Evolutionary conservation across 37 sponge, comb jelly and placozoan genomes (phyloP).

Genomic region (Crambe crambe): DNA sequence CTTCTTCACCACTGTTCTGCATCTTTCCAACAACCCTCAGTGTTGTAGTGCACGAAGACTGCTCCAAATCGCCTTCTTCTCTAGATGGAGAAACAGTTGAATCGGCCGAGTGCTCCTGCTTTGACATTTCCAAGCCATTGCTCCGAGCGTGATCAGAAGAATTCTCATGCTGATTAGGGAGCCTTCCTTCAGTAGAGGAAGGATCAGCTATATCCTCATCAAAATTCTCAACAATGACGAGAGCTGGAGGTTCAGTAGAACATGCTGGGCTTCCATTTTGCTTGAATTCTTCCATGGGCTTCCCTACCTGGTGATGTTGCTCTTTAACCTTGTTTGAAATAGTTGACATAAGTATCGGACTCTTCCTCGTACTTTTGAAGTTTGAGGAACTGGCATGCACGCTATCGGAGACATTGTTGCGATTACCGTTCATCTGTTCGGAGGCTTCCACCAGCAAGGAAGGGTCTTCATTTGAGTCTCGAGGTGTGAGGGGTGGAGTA

Average conservation of each 20-base stretch:
- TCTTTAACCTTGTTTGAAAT: background rate
- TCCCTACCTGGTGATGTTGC: background rate
- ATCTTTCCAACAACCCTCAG: too few relatives aligned
- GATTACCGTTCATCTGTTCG: background rate
- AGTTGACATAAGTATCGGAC: background rate
- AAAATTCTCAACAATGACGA: background rate
- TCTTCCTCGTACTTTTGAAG: background rate
- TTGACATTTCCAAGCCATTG: background rate
- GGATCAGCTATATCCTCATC: background rate
- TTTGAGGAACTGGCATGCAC: background rate
- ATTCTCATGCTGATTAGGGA: background rate
- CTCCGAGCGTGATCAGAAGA: background rate
- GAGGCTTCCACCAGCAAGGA: too few relatives aligned
- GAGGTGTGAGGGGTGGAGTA: conserved; percentile 12
- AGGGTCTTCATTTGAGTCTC: too few relatives aligned
- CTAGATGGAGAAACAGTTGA: too few relatives aligned
- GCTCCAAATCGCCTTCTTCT: background rate
- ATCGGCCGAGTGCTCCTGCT: too few relatives aligned
- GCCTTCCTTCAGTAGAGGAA: background rate
- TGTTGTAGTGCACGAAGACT: background rate
- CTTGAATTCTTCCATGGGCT: background rate
- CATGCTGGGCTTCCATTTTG: background rate
- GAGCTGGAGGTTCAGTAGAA: conserved; percentile 2
- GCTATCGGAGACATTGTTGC: background rate
- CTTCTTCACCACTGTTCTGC: background rate